Evolutionary conservation across 1,140 invertebrate species (phyloP).

Genomic region (Ruditapes philippinarum): DNA sequence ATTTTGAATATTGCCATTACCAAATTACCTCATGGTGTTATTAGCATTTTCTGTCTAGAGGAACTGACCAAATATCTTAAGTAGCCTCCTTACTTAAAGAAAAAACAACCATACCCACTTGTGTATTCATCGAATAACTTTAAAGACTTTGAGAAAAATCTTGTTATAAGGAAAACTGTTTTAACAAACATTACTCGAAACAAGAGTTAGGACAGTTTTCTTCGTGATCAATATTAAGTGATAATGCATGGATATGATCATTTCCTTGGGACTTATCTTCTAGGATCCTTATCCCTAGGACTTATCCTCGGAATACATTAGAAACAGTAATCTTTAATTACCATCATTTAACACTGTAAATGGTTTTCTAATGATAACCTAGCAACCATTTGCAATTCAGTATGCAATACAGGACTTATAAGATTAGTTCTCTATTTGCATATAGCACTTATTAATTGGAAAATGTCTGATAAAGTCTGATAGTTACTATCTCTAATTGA

Average conservation of each 20-base stretch:
- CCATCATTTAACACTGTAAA: constrained; percentile 1
- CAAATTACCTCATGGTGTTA: constrained; percentile 20
- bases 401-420: not conserved
- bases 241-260: constrained; percentile 5
- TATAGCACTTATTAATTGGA: not conserved
- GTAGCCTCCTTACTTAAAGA: not conserved
- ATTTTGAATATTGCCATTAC: not conserved
- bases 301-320: too few relatives aligned
- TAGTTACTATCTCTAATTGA: too few relatives aligned
- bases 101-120: not conserved
- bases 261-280: not conserved
- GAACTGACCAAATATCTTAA: constrained; percentile 20
- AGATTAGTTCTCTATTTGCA: constrained; percentile 3
- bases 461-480: not conserved
- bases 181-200: too few relatives aligned
- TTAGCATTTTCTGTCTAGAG: constrained; percentile 29
- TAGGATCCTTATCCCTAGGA: not conserved
- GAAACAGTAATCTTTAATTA: too few relatives aligned
- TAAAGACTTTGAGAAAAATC: too few relatives aligned
- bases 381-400: not conserved
- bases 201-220: too few relatives aligned
- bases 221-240: too few relatives aligned
- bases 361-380: not conserved
- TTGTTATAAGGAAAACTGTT: too few relatives aligned
- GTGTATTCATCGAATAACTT: constrained; percentile 44